Percentiles rank a stretch among this genome's conserved stretches.
These are phyloP conservation scores for Megaceryle maxima DNA, from an alignment of 2,113 vertebrate genomes.

Conservation along the genomic window DNA sequence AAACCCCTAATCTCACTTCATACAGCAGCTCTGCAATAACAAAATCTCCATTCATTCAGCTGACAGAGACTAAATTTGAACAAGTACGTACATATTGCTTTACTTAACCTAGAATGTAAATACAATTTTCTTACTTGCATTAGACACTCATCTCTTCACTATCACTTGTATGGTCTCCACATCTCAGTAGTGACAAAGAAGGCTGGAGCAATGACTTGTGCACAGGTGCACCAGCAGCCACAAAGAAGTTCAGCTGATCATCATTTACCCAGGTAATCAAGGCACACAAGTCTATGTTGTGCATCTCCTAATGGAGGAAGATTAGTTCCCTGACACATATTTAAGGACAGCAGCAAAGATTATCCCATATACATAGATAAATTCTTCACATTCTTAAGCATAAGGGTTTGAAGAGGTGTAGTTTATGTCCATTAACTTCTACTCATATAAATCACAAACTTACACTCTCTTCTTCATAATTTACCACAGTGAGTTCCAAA, in stretches of 20 bases:
- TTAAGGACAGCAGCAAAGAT: neutral
- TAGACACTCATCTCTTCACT: neutral
- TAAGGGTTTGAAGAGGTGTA: neutral
- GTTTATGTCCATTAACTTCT: neutral
- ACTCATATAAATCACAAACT: neutral
- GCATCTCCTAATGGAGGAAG: accelerated
- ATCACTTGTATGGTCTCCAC: accelerated
- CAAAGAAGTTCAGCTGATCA: neutral
- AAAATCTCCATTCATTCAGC: neutral
- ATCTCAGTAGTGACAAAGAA: neutral
- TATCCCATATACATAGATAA: neutral
- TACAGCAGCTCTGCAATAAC: neutral
- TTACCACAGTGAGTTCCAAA: neutral
- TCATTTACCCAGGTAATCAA: no score
- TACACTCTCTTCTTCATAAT: neutral
- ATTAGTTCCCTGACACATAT: neutral
- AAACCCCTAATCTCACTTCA: neutral
- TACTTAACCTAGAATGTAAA: neutral
- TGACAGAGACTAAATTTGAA: neutral
- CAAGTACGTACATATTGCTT: neutral
- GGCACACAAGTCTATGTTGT: neutral
- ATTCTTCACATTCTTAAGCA: neutral
- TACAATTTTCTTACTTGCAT: neutral
- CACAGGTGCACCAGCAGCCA: neutral
- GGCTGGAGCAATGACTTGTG: neutral